These are phyloP conservation scores for Osmoderma eremita DNA, from an alignment of 2,888 invertebrate genomes.

Conservation along the genomic window DNA sequence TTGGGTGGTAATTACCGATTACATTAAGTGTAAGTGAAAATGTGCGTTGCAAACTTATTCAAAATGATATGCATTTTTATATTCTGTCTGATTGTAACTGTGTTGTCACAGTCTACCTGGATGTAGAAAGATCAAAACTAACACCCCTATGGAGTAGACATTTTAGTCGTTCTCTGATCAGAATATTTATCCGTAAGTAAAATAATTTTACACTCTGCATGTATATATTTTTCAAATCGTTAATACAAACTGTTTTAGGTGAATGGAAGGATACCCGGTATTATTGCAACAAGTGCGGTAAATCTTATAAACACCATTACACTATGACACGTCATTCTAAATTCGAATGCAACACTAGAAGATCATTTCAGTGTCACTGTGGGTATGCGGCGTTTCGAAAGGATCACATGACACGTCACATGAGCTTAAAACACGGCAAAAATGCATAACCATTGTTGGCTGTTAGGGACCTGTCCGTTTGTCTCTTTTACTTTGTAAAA, in stretches of 20 bases:
- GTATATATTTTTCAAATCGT: neutral
- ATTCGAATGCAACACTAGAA: constrained; percentile 36
- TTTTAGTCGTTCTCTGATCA: no score
- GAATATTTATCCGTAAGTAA: neutral
- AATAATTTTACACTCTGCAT: neutral
- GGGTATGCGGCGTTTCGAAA: constrained; percentile 35
- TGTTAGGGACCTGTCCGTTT: neutral
- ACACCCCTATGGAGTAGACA: no score
- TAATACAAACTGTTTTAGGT: constrained; percentile 22
- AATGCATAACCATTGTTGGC: neutral
- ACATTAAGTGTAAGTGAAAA: no score
- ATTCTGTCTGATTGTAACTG: no score
- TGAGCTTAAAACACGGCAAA: constrained; percentile 17
- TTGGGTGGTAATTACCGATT: no score
- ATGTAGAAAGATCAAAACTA: no score
- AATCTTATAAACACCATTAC: constrained; percentile 29
- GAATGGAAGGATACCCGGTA: constrained; percentile 6
- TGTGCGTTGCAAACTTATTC: no score
- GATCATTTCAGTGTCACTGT: constrained; percentile 30
- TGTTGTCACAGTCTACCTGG: no score
- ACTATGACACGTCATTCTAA: constrained; percentile 29
- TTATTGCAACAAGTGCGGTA: constrained; percentile 23
- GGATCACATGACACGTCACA: constrained; percentile 34
- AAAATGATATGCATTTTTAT: no score
- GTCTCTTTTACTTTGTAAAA: neutral